phyloP scores from a whole-genome alignment of 2,888 invertebrate species.

The Cataglyphis cursor region DNA sequence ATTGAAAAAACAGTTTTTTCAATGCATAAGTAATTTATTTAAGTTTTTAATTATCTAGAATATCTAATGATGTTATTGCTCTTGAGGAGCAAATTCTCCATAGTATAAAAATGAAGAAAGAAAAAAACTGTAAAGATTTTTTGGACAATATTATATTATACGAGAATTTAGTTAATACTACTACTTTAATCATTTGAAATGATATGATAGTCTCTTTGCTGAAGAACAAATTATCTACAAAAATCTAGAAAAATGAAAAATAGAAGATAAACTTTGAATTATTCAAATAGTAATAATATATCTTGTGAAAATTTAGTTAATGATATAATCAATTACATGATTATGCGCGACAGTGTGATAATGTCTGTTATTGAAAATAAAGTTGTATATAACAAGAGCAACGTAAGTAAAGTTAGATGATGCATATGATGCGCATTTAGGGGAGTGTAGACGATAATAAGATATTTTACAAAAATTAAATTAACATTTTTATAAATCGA shows the following conservation, averaged over 20 bases:
- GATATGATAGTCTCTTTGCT: background rate
- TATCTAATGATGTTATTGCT: background rate
- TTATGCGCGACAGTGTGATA: background rate
- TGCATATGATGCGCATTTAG: background rate
- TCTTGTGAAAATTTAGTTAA: background rate
- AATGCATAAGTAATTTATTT: slow-evolving; percentile 55
- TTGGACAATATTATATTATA: background rate
- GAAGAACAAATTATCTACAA: background rate
- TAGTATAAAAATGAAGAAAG: background rate
- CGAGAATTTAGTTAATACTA: background rate
- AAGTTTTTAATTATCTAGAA: slow-evolving; percentile 15
- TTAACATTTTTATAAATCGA: background rate
- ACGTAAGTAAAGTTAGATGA: background rate
- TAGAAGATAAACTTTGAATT: background rate
- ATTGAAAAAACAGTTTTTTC: slow-evolving; percentile 69
- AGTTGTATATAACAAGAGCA: background rate
- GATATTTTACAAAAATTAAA: background rate
- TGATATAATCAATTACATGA: background rate
- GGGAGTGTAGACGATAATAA: background rate
- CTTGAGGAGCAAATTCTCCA: slow-evolving; percentile 12
- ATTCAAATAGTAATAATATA: background rate
- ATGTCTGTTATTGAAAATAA: background rate
- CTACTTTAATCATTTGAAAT: background rate
- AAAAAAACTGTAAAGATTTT: background rate
- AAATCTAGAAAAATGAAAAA: background rate